phyloP scores from a whole-genome alignment of 2,888 invertebrate species.

The Athalia rosae region DNA sequence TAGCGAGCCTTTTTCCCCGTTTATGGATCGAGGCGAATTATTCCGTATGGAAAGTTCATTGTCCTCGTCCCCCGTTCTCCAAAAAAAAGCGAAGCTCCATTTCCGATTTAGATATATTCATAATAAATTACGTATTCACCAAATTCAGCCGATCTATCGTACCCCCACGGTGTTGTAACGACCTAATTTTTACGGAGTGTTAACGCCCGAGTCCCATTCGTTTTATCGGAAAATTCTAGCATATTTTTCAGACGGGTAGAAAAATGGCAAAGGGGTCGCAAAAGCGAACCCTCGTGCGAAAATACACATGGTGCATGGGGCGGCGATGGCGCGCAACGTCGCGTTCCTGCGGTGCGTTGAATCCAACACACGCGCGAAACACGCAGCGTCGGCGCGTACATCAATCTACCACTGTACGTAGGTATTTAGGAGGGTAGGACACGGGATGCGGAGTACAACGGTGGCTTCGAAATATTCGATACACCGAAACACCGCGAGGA shows the following conservation, averaged over 20 bases:
- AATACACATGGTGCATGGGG: constrained; percentile 5
- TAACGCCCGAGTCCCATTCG: background rate
- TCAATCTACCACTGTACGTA: background rate
- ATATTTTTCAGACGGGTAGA: background rate
- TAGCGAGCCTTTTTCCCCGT: background rate
- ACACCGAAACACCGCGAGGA: constrained; percentile 7
- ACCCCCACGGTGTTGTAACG: background rate
- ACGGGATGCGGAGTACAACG: constrained; percentile 17
- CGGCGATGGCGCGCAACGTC: background rate
- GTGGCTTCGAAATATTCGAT: constrained; percentile 12
- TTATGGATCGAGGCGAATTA: constrained; percentile 1
- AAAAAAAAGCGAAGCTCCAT: background rate
- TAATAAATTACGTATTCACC: constrained; percentile 40
- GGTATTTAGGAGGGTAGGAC: background rate
- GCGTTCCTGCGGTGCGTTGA: constrained; percentile 16
- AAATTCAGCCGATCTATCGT: constrained; percentile 18
- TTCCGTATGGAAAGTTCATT: constrained; percentile 5
- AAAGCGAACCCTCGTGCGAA: constrained; percentile 29
- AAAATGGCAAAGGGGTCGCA: constrained; percentile 15
- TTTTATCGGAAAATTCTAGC: constrained; percentile 25
- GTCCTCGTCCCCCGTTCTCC: too few species aligned
- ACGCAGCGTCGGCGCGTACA: too few species aligned
- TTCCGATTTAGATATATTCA: constrained; percentile 38
- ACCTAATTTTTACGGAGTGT: constrained; percentile 12
- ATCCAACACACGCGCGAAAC: background rate